Percentiles rank a stretch among this genome's conserved stretches.
phyloP scores from a whole-genome alignment of 2,888 invertebrate species.

The Drosophila paramelanica region DNA sequence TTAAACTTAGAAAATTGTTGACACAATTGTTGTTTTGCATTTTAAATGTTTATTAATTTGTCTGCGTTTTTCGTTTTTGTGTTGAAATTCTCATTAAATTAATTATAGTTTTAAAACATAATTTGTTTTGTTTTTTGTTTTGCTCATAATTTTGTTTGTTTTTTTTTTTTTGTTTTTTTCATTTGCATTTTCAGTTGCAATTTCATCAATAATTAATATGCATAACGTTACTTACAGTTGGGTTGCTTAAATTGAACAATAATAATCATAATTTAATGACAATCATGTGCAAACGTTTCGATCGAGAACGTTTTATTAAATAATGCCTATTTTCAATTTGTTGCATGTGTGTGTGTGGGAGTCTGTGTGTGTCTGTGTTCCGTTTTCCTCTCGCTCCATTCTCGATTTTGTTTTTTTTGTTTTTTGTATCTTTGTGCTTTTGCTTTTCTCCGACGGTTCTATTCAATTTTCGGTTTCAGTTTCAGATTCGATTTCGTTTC shows the following conservation, averaged over 20 bases:
- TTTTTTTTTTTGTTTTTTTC: not conserved
- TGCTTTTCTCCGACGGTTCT: constrained; percentile 41
- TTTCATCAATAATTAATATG: constrained; percentile 68
- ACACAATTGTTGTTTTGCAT: constrained; percentile 27
- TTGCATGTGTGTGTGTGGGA: constrained; percentile 25
- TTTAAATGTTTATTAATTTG: constrained; percentile 53
- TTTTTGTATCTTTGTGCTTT: constrained; percentile 2
- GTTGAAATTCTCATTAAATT: constrained; percentile 43
- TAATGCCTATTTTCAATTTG: constrained; percentile 39
- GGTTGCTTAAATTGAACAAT: constrained; percentile 68
- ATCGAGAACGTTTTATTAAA: constrained; percentile 30
- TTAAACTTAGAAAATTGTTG: not conserved
- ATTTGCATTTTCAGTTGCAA: no score
- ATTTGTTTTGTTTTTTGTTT: constrained; percentile 25
- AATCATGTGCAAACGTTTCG: constrained; percentile 60
- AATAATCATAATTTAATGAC: constrained; percentile 70
- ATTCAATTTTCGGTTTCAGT: constrained; percentile 10
- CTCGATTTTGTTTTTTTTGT: constrained; percentile 16
- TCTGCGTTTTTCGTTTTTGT: constrained; percentile 34
- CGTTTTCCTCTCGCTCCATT: not conserved
- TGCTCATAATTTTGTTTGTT: constrained; percentile 6
- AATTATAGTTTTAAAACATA: constrained; percentile 65
- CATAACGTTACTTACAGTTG: constrained; percentile 81
- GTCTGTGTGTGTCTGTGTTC: constrained; percentile 4
- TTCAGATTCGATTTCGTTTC: constrained; percentile 26